phyloP scores from a whole-genome alignment of 35 echinoderm and acorn worm species.

The Lytechinus pictus region DNA sequence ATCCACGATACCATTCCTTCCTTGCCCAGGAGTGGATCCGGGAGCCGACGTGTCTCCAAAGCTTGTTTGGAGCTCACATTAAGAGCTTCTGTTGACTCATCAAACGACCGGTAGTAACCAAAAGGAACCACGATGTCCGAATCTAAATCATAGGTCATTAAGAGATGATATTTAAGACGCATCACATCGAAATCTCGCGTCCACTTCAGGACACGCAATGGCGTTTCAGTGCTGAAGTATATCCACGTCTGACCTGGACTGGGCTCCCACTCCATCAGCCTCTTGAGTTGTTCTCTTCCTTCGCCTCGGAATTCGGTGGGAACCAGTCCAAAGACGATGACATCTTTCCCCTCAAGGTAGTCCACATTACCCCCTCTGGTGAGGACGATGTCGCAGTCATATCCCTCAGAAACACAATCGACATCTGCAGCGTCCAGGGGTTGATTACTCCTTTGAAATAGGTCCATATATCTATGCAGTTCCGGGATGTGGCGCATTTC shows the following conservation, averaged over 20 bases:
- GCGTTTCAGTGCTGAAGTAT: constrained; percentile 80
- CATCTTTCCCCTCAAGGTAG: constrained; percentile 62
- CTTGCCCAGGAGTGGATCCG: constrained; percentile 50
- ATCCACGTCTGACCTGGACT: constrained; percentile 76
- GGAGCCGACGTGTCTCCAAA: not conserved
- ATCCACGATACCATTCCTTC: constrained; percentile 70
- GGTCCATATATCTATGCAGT: not conserved
- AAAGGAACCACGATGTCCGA: constrained; percentile 77
- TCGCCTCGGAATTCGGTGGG: constrained; percentile 65
- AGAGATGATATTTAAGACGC: constrained; percentile 75
- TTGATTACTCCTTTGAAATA: not conserved
- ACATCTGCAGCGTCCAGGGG: not conserved
- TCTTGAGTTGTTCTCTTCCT: not conserved
- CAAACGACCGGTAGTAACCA: constrained; percentile 54
- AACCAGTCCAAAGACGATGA: constrained; percentile 74
- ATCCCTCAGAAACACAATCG: not conserved
- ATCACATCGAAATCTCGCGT: constrained; percentile 53
- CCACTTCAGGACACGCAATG: constrained; percentile 72
- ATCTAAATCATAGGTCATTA: constrained; percentile 83
- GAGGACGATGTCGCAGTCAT: not conserved
- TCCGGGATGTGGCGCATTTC: constrained; percentile 25
- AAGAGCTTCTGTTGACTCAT: not conserved
- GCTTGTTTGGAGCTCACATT: not conserved
- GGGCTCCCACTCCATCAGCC: constrained; percentile 30
- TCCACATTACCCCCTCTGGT: not conserved